phyloP scores from a whole-genome alignment of 2,113 vertebrate genomes.

The Apodemus sylvaticus region DNA sequence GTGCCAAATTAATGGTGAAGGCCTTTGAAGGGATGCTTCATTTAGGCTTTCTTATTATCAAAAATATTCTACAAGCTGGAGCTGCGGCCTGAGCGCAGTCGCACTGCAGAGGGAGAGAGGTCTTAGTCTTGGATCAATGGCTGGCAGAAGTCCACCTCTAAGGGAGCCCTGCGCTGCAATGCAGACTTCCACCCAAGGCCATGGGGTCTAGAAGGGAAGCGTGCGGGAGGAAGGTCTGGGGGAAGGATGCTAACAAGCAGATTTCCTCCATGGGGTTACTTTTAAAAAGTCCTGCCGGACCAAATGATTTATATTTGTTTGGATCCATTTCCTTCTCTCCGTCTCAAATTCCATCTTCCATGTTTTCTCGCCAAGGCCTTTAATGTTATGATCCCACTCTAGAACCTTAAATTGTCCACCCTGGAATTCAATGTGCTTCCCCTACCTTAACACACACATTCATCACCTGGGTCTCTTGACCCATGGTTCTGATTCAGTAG shows the following conservation, averaged over 20 bases:
- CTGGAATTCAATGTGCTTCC: background rate
- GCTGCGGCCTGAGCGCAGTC: conserved; percentile 45
- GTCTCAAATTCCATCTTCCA: background rate
- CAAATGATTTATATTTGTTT: background rate
- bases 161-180: background rate
- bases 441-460: background rate
- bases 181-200: background rate
- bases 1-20: conserved; percentile 80
- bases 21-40: conserved; percentile 80
- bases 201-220: background rate
- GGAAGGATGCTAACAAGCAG: accelerated
- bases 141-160: conserved; percentile 62
- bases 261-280: background rate
- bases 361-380: background rate
- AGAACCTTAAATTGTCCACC: background rate
- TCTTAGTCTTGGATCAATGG: conserved; percentile 65
- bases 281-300: background rate
- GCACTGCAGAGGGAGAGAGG: conserved; percentile 59
- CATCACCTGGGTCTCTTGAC: background rate
- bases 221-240: too few species aligned
- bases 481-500: background rate
- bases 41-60: conserved; percentile 72
- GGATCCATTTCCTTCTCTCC: background rate
- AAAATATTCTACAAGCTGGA: conserved; percentile 75
- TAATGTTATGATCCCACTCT: background rate